Base-by-base conservation (phyloP, 2,888 invertebrate genomes). In the Cryptophagus acutangulus region DNA sequence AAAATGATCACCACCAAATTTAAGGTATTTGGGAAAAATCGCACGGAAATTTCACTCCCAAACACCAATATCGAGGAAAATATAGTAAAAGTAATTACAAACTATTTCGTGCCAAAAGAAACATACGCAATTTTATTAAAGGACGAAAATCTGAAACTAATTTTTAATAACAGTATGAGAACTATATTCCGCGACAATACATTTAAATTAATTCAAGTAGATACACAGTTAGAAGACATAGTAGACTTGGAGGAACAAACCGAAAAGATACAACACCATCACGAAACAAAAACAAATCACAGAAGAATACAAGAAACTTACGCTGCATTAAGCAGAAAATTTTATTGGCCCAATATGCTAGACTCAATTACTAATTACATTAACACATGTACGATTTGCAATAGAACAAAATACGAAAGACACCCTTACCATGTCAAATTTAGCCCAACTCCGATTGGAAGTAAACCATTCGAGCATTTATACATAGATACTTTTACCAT, bases 211-310 rank as follows among this genome's bases (percentile, higher is more conserved):
- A 26, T n/a, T 4, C 26, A 26, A 26, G 26, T 26, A 6, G 3
- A 26, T 3, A 4, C 3, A 12, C 4, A 34, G 28, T 18, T 39
- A 31, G 28, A 39, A 13, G 26, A 33, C 16, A 26, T 39, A 20
- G 6, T 16, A 18, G 40, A 35, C 3, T 16, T 18, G 20, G 35
- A 40, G 17, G 40, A 40, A 12, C 35, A 40, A 35, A 17, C 29
- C 20, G 17, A 17, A 9, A 33, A 28, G 20, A 38, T 38, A 12
- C 34, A 33, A 17, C 29, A 38, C 14, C 33, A 38, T 14, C 38
- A 38, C 17, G 38, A 38, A 31, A 24, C 17, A 8, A 42, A 42
- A 38, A 17, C 18, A 12, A 26, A 16, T n/a, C 38, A 38, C 10
- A 35, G 36, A 28, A 36, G 40, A 15, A 29, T n/a, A n/a, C n/a